Base-by-base conservation (phyloP, 2,888 invertebrate species). In the Synergus umbraculus region DNA sequence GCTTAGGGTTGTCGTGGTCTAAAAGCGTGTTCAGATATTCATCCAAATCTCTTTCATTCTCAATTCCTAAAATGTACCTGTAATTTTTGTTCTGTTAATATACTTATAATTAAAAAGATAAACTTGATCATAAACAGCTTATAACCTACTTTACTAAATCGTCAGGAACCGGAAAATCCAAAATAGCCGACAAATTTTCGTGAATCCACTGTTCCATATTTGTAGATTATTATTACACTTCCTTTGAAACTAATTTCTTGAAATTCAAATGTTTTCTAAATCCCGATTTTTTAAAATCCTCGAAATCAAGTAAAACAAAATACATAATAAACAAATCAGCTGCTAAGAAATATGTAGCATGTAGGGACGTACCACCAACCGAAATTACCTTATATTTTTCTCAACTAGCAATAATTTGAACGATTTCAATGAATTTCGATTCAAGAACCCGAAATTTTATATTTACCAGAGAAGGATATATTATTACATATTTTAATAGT, bases 21-120 rank as follows among this genome's bases (percentile, higher is more conserved):
- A 98, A 89, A 69, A 98, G 93, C 76, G 95, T 96, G 86, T 94
- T 94, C 92, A 97, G 95, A 88, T 97, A 97, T 81, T 96, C 96
- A 86, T 96, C 95, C 73, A 97, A 93, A 87, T 97, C 97, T 80
- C 93, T 93, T 78, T 95, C 94, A 88, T 94, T 94, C 87, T 96
- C 94, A 85, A 98, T 96, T 18, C 95, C 93, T 81, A 95, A 89
- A 54, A 98, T 95, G 86, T 95, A 96, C 54, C 97, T 97, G 90
- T 69, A 93, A 66, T 22, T 1, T 1, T 15, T 22, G 7, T 63
- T 93, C 3, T 29, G 29, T 82, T 69, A 63, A 80, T 22, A 76
- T 65, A 91, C 44, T 22, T 60, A 49, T 76, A 29, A 18, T 3
- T 29, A 29, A 29, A 29, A 29, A 73, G 66, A 60, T 9, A 12